A percentile compares a stretch with the other conserved stretches of the same genome.
Evolutionary conservation across 2,888 invertebrate species (phyloP).

Genomic region (Amphimallon solstitiale): DNA sequence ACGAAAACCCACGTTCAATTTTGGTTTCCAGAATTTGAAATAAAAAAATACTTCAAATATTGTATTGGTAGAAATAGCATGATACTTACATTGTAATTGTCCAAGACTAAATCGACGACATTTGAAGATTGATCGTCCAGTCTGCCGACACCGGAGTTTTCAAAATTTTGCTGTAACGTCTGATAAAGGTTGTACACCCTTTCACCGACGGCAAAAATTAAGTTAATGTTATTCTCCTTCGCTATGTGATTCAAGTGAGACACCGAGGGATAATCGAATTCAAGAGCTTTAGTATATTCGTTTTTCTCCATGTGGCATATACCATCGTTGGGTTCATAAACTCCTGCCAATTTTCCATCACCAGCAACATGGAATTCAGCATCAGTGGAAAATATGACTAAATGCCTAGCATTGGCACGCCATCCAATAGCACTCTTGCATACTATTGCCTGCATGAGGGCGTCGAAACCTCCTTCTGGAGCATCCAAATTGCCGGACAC

Average conservation of each 20-base stretch:
- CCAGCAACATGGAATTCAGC: constrained; percentile 81
- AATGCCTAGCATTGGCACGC: constrained; percentile 75
- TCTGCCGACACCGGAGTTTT: constrained; percentile 74
- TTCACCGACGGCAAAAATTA: constrained; percentile 77
- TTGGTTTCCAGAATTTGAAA: too few relatives aligned
- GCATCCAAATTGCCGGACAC: constrained; percentile 66
- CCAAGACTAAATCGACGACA: constrained; percentile 74
- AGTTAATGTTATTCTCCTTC: constrained; percentile 75
- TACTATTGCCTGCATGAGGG: constrained; percentile 85
- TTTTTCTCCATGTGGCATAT: constrained; percentile 71
- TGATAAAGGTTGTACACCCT: constrained; percentile 61
- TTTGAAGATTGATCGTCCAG: constrained; percentile 72
- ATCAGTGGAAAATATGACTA: constrained; percentile 83
- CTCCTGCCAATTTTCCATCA: constrained; percentile 78
- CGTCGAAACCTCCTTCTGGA: constrained; percentile 86
- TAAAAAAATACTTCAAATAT: too few relatives aligned
- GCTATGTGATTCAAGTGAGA: constrained; percentile 73
- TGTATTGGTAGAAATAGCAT: too few relatives aligned
- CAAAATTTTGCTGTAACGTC: constrained; percentile 69
- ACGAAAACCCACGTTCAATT: too few relatives aligned
- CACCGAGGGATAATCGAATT: constrained; percentile 84
- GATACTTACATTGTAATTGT: constrained; percentile 73
- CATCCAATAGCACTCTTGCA: constrained; percentile 79
- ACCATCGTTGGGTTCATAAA: constrained; percentile 77
- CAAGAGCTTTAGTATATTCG: constrained; percentile 68